phyloP scores from a whole-genome alignment of 2,888 invertebrate genomes.

The Drosophila acutilabella region DNA sequence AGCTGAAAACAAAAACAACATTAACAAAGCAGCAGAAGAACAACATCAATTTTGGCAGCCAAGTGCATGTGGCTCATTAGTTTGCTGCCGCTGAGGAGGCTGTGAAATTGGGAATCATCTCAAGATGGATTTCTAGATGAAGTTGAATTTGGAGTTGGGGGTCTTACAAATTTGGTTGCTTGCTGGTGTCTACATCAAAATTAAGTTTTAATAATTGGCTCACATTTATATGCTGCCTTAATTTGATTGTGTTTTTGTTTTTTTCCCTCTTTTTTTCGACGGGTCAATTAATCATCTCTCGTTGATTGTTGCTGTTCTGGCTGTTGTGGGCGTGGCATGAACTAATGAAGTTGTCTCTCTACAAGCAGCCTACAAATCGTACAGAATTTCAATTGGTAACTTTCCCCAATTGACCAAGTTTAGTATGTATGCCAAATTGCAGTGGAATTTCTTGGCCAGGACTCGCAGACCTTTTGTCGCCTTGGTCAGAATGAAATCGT shows the following conservation, averaged over 20 bases:
- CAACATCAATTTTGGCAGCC: constrained; percentile 56
- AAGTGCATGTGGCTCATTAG: constrained; percentile 76
- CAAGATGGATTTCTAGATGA: constrained; percentile 3
- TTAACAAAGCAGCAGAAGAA: constrained; percentile 8
- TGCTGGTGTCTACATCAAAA: constrained; percentile 67
- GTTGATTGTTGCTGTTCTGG: constrained; percentile 54
- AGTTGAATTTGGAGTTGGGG: not conserved
- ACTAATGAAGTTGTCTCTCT: constrained; percentile 63
- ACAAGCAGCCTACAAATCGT: constrained; percentile 1
- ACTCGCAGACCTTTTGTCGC: constrained; percentile 72
- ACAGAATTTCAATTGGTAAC: constrained; percentile 45
- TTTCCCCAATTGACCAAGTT: constrained; percentile 44
- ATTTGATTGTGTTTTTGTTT: constrained; percentile 66
- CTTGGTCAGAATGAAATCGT: constrained; percentile 45
- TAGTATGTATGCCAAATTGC: constrained; percentile 32
- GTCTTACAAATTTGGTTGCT: too few relatives aligned
- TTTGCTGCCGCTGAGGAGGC: constrained; percentile 65
- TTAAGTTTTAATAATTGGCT: constrained; percentile 77
- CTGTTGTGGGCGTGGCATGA: constrained; percentile 59
- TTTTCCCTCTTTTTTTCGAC: constrained; percentile 24
- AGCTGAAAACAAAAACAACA: constrained; percentile 20
- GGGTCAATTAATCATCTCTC: constrained; percentile 70
- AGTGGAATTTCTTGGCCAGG: constrained; percentile 46
- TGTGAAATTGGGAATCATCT: constrained; percentile 70
- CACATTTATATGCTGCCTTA: constrained; percentile 75